phyloP scores from a whole-genome alignment of 2,888 invertebrate species.

The Lamproptera curius region DNA sequence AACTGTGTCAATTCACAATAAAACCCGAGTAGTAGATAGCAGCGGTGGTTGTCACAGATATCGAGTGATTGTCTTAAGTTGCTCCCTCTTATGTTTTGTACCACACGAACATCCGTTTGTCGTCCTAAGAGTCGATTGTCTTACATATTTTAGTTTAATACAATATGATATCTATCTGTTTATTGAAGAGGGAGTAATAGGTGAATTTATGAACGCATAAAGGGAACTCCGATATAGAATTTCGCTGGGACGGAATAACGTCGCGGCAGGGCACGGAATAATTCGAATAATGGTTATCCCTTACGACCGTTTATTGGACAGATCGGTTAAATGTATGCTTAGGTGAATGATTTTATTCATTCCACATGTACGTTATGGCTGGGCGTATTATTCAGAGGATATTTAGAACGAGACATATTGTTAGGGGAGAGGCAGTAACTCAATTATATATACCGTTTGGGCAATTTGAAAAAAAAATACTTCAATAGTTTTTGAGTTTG shows the following conservation, averaged over 20 bases:
- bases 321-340: constrained; percentile 1
- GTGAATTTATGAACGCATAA: constrained; percentile 16
- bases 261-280: background rate
- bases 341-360: constrained; percentile 4
- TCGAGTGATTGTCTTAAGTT: too few relatives aligned
- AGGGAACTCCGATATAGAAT: constrained; percentile 3
- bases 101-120: constrained; percentile 25
- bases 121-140: constrained; percentile 33
- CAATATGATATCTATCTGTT: constrained; percentile 30
- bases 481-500: too few relatives aligned
- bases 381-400: too few relatives aligned
- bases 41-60: too few relatives aligned
- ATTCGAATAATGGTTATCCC: constrained; percentile 8
- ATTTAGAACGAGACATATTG: background rate
- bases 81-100: constrained; percentile 16
- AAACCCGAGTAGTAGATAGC: too few relatives aligned
- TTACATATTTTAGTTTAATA: constrained; percentile 35
- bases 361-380: background rate
- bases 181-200: constrained; percentile 22
- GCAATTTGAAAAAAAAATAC: too few relatives aligned
- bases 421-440: too few relatives aligned
- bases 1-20: too few relatives aligned
- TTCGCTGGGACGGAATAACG: background rate
- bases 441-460: too few relatives aligned
- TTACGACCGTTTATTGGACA: constrained; percentile 6